These are phyloP conservation scores for Calliphora vicina DNA, from an alignment of 1,140 invertebrate genomes.

Conservation along the genomic window DNA sequence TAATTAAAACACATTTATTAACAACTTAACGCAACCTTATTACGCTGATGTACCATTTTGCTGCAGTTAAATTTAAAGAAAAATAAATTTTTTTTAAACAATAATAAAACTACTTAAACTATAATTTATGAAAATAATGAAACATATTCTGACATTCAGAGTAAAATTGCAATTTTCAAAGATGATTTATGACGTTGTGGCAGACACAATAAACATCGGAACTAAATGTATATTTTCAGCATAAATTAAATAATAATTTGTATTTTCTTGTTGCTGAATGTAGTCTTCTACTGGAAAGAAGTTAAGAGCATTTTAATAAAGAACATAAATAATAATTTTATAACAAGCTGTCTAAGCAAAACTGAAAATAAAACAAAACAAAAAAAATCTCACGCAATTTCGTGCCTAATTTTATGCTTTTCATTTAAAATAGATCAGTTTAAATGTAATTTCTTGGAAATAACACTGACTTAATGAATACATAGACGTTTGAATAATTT, in stretches of 20 bases:
- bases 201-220: background rate
- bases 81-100: background rate
- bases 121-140: constrained; percentile 2
- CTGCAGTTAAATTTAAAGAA: too few species aligned
- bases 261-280: background rate
- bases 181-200: background rate
- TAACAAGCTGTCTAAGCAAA: background rate
- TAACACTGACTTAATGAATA: too few species aligned
- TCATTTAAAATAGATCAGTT: background rate
- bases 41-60: too few species aligned
- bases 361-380: background rate
- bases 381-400: background rate
- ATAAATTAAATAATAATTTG: background rate
- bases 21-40: background rate
- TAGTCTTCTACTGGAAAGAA: too few species aligned
- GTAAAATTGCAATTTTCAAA: background rate
- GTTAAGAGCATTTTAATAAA: too few species aligned
- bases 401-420: background rate
- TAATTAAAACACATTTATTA: background rate
- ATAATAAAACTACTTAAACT: background rate
- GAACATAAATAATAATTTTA: too few species aligned
- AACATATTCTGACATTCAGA: background rate
- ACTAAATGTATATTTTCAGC: background rate
- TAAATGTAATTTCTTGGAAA: background rate
- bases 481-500: too few species aligned